Percentiles rank a stretch among this genome's conserved stretches.
Evolutionary conservation across 2,113 vertebrate species (phyloP).

Genomic region (Catharus bicknelli): DNA sequence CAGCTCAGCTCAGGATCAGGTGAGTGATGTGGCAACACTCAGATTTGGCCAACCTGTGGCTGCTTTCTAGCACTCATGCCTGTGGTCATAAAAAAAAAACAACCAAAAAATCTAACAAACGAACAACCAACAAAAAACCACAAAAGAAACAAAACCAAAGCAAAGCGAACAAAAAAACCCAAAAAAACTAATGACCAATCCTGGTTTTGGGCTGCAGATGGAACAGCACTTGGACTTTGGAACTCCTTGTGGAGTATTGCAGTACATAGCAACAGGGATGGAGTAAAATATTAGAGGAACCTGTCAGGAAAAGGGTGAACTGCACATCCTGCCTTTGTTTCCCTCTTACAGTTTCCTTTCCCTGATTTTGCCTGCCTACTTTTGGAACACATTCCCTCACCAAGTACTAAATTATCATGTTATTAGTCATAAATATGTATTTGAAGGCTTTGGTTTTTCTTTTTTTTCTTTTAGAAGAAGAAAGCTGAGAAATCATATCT

Average conservation of each 20-base stretch:
- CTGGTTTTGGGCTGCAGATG: background rate
- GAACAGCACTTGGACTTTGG: background rate
- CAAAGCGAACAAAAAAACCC: too few relatives aligned
- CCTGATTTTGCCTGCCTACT: background rate
- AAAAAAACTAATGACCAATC: too few relatives aligned
- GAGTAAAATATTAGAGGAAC: background rate
- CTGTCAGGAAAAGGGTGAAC: background rate
- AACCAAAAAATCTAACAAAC: too few relatives aligned
- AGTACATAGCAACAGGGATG: background rate
- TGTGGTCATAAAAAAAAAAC: background rate
- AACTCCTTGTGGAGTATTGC: background rate
- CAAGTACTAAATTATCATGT: background rate
- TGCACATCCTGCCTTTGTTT: background rate
- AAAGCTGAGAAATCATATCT: background rate
- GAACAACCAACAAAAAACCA: too few relatives aligned
- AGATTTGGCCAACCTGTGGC: background rate
- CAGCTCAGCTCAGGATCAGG: background rate
- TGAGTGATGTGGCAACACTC: background rate
- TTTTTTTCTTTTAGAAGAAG: background rate
- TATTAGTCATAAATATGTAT: background rate
- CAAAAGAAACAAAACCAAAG: background rate
- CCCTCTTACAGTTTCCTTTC: background rate
- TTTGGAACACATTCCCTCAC: background rate
- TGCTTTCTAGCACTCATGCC: background rate
- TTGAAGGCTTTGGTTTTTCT: background rate